Percentiles rank a stretch among this genome's conserved stretches.
These are phyloP conservation scores for Centruroides sculpturatus DNA, from an alignment of 1,140 invertebrate species.

Conservation along the genomic window DNA sequence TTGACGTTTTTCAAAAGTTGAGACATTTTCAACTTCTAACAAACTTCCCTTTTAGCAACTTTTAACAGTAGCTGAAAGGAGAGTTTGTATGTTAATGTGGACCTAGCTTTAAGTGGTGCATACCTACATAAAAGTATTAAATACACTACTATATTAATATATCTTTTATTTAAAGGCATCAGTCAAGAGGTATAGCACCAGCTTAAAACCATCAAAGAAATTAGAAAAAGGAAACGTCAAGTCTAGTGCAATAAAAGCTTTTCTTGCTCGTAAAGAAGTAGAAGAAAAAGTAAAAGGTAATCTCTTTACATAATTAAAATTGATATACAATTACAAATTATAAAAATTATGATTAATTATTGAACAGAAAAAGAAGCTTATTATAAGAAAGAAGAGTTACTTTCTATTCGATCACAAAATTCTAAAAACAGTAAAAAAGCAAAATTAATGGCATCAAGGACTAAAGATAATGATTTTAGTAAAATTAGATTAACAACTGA, in stretches of 20 bases:
- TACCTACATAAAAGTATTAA: too few species aligned
- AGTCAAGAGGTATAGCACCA: conserved; percentile 50
- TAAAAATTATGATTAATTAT: neutral
- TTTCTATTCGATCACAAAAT: conserved; percentile 53
- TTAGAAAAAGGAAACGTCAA: conserved; percentile 45
- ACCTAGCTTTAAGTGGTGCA: too few species aligned
- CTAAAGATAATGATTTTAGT: conserved; percentile 61
- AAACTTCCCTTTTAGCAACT: too few species aligned
- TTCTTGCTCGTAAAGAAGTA: conserved; percentile 59
- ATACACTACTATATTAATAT: too few species aligned
- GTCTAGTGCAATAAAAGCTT: conserved; percentile 63
- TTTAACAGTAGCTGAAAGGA: too few species aligned
- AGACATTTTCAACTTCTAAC: too few species aligned
- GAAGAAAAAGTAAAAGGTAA: conserved; percentile 49
- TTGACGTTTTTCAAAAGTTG: too few species aligned
- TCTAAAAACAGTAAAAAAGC: conserved; percentile 40
- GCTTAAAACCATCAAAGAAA: conserved; percentile 67
- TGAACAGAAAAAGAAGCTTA: conserved; percentile 23
- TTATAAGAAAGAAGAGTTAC: conserved; percentile 32
- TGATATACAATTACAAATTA: conserved; percentile 2
- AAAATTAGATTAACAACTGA: conserved; percentile 56
- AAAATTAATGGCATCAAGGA: conserved; percentile 52
- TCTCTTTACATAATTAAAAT: conserved; percentile 3
- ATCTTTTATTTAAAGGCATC: conserved; percentile 21
- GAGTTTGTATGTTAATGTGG: too few species aligned